Evolutionary conservation across 37 sponge, comb jelly and placozoan species (phyloP).

Genomic region (Crambe crambe): DNA sequence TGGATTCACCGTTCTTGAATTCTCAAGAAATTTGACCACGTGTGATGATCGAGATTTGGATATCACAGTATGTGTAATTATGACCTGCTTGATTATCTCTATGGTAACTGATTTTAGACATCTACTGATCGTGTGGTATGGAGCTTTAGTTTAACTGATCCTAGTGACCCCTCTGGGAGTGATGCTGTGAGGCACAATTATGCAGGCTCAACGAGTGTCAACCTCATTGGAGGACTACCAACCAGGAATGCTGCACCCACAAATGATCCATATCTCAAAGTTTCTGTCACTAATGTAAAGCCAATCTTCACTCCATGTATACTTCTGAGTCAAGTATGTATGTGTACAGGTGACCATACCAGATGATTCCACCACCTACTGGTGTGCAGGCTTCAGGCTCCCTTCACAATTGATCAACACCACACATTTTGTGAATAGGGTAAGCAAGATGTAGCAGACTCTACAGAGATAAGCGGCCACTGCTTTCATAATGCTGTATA

Average conservation of each 20-base stretch:
- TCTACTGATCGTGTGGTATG: slow-evolving; percentile 8
- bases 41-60: too few species aligned
- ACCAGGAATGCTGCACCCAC: neutral
- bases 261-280: neutral
- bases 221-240: neutral
- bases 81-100: too few species aligned
- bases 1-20: too few species aligned
- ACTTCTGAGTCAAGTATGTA: neutral
- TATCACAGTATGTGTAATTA: too few species aligned
- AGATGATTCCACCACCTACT: neutral
- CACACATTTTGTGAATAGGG: neutral
- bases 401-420: neutral
- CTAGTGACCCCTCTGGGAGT: neutral
- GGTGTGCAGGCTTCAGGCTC: neutral
- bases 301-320: neutral
- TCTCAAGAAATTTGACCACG: too few species aligned
- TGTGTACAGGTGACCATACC: slow-evolving; percentile 8
- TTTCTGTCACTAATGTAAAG: slow-evolving; percentile 4
- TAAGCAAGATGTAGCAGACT: neutral
- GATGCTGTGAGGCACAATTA: neutral
- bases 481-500: neutral
- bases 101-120: too few species aligned
- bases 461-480: neutral
- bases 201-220: neutral
- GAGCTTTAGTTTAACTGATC: slow-evolving; percentile 1